Evolutionary conservation across 2,888 invertebrate genomes (phyloP).

Genomic region (Rhingia rostrata): DNA sequence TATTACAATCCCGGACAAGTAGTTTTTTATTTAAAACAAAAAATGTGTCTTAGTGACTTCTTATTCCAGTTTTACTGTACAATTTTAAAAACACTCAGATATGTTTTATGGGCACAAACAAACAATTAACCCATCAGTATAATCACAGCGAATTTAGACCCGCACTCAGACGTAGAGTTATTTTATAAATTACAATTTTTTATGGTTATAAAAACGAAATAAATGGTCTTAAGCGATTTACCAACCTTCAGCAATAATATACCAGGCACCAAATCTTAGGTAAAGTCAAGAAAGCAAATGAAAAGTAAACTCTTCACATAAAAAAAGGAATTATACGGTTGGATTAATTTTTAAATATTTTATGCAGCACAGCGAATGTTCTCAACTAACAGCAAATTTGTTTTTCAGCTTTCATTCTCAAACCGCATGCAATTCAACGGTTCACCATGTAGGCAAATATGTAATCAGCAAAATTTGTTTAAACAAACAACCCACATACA

Average conservation of each 20-base stretch:
- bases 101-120: no score
- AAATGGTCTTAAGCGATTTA: background rate
- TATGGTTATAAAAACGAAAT: no score
- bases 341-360: background rate
- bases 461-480: constrained; percentile 1
- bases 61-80: no score
- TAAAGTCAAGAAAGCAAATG: background rate
- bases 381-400: background rate
- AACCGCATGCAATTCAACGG: background rate
- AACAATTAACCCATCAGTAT: no score
- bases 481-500: background rate
- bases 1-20: no score
- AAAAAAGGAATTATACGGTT: background rate
- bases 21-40: no score
- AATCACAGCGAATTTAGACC: no score
- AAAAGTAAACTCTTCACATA: background rate
- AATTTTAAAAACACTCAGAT: no score
- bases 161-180: no score
- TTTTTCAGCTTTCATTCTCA: background rate
- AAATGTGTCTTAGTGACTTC: no score
- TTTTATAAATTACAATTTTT: no score
- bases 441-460: background rate
- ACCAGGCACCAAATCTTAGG: background rate
- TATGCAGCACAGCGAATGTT: background rate
- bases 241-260: background rate